Evolutionary conservation across 2,113 vertebrate genomes (phyloP), one percentile per base, ranked within the genome.

Genomic region (Sciurus niger): DNA sequence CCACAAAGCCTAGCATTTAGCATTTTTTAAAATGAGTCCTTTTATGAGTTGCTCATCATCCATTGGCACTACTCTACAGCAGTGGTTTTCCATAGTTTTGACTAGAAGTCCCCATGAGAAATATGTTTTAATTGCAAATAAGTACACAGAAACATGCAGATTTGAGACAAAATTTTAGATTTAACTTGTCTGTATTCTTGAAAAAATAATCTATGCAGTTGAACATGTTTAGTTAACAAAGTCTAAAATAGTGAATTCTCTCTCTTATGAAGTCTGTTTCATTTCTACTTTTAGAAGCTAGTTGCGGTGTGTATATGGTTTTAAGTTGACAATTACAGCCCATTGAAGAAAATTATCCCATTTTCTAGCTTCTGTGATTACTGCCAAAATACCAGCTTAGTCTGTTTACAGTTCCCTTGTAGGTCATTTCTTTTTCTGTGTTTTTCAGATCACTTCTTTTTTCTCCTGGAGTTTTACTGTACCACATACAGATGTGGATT

Each of bases 61-160:
- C 6, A 0, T 70, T 80, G 37, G 53, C 43, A 40, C 20, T 68
- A 4, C 5, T 87, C 10, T 51, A 51, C 32, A 91, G 46, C 43
- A 40, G 30, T 95, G 43, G 11, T 55, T 97, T 95, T 83, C 87
- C 32, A 43, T 30, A 30, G 7, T 67, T 60, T 80, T 93, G 22
- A 92, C 24, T 12, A 20, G 60, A 90, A 89, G 8, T 30, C 11
- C 53, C 34, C 25, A 30, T 48, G 51, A 40, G 34, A 74, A 51
- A 73, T 79, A 20, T 1, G 12, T 84, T 67, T 90, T 37, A 76
- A 37, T 68, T 67, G 58, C 12, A 55, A 30, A 58, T 78, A 37
- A 72, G 72, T 34, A 4, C 63, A 40, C 9, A 30, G 8, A 83
- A 34, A 74, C 22, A 18, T 65, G 9, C 48, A 85, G 5, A 68